Evolutionary conservation across 2,797 vertebrate species (phyloP), one percentile per base, ranked within the genome.

Genomic region (Sciurus vulgaris): DNA sequence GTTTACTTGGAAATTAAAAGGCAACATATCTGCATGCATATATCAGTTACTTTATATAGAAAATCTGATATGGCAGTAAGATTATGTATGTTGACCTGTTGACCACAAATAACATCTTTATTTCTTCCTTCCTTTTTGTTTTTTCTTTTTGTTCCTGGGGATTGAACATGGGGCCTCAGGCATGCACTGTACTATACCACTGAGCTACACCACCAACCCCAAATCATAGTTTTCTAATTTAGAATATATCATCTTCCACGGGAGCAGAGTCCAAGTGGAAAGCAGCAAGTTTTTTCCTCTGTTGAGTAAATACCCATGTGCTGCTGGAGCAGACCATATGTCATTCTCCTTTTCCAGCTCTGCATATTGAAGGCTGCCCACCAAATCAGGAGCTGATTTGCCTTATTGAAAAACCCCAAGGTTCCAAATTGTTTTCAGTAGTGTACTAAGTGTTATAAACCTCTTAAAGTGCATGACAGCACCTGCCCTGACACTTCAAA

Each of bases 1-100:
- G 30, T 73, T 47, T 93, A 26, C 49, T 89, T 83, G 69, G 49
- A 86, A 96, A 87, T 86, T 81, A 88, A 91, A 81, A 93, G 54
- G n/a, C 13, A 38, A 4, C 7, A 28, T 38, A 73, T 15, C 10
- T 73, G 11, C 12, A 38, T 70, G 26, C 41, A 49, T 35, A 26
- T 1, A 35, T 59, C 28, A 51, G 4, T 76, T 76, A 47, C 41
- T 78, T 83, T 90, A 70, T 20, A 10, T 83, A 38, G 77, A 70
- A 89, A 82, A 54, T 1, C 10, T 77, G 24, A 8, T 38, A 35
- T 26, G 63, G 18, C 6, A 54, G 28, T 77, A 24, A 54, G 18
- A 33, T 9, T 41, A 41, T 70, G 49, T 49, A 49, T 56, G 54
- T 56, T 56, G 17, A 56, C 54, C 54, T 20, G 47, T 73, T 83